These are phyloP conservation scores for Metellina segmentata DNA, from an alignment of 2,888 invertebrate species.

Conservation along the genomic window DNA sequence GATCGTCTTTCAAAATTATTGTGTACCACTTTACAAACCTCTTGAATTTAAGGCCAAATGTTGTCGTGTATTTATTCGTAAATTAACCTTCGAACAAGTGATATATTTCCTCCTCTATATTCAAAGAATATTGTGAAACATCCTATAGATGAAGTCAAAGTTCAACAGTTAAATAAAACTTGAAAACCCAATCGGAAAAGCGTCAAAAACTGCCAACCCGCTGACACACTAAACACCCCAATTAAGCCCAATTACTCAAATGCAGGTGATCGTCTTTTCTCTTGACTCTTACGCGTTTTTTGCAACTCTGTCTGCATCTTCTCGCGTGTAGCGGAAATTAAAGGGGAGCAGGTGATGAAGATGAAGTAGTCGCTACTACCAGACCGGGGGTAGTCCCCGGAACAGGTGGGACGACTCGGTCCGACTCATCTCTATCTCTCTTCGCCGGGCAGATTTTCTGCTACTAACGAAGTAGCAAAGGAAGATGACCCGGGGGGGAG, in stretches of 20 bases:
- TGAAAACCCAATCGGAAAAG: not conserved
- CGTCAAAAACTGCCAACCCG: constrained; percentile 34
- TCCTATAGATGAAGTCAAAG: not conserved
- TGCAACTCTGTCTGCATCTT: not conserved
- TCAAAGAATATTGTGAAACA: too few relatives aligned
- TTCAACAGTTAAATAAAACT: not conserved
- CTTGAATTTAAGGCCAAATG: too few relatives aligned
- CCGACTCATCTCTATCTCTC: constrained; percentile 25
- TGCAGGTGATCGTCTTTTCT: constrained; percentile 52
- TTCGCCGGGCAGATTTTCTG: not conserved
- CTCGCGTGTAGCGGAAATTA: constrained; percentile 75
- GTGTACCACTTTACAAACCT: too few relatives aligned
- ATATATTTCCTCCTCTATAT: too few relatives aligned
- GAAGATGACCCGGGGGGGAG: constrained; percentile 4
- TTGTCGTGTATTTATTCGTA: too few relatives aligned
- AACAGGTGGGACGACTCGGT: constrained; percentile 68
- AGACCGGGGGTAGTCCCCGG: constrained; percentile 20
- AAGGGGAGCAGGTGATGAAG: constrained; percentile 68
- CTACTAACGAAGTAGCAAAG: constrained; percentile 7
- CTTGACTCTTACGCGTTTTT: not conserved
- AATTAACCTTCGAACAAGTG: too few relatives aligned
- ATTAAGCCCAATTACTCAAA: constrained; percentile 65
- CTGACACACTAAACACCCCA: constrained; percentile 70
- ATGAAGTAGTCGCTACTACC: constrained; percentile 44
- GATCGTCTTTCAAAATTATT: too few relatives aligned